Evolutionary conservation across 2,888 invertebrate species (phyloP).

Genomic region (Tetranychus truncatus): DNA sequence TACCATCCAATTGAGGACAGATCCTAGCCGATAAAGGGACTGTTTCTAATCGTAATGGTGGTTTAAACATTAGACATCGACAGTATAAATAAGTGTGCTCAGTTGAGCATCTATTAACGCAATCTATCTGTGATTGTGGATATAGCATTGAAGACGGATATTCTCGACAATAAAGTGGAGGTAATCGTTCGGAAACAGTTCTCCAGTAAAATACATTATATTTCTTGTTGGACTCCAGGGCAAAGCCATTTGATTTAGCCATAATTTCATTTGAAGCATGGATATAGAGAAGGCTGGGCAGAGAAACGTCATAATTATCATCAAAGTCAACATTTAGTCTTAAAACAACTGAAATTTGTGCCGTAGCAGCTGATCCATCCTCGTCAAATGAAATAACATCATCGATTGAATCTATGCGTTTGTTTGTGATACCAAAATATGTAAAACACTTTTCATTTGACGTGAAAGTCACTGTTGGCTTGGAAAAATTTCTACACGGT

Average conservation of each 20-base stretch:
- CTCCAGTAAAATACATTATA: neutral
- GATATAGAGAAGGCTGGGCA: neutral
- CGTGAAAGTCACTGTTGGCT: neutral
- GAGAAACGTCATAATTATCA: neutral
- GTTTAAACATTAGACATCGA: neutral
- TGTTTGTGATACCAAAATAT: neutral
- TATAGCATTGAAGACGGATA: neutral
- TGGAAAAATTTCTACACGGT: neutral
- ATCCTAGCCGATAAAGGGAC: neutral
- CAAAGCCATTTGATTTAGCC: neutral
- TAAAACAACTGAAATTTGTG: neutral
- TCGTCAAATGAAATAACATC: neutral
- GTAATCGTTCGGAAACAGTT: neutral
- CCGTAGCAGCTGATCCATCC: neutral
- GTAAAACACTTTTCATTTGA: neutral
- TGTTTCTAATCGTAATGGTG: neutral
- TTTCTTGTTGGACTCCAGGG: neutral
- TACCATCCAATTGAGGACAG: neutral
- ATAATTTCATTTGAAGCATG: neutral
- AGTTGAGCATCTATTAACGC: neutral
- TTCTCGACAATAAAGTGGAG: neutral
- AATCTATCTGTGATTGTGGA: neutral
- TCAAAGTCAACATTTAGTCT: neutral
- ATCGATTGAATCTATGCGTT: neutral
- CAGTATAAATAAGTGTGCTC: neutral